These are phyloP conservation scores for Lithodes maja DNA, from an alignment of 2,888 invertebrate species.

Conservation along the genomic window DNA sequence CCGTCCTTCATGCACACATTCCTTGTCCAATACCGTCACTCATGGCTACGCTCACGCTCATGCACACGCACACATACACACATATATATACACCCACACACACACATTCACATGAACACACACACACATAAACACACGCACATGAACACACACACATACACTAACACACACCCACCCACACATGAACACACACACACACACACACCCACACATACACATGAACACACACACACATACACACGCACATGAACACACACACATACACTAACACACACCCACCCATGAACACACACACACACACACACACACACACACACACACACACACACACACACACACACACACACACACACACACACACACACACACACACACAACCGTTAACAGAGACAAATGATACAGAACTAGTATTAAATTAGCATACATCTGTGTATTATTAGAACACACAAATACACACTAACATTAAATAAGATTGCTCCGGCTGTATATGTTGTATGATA, in stretches of 20 bases:
- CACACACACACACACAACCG: constrained; percentile 19
- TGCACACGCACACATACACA: not conserved
- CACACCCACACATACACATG: not conserved
- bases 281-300: not conserved
- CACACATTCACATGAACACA: constrained; percentile 32
- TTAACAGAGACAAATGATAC: no score
- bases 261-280: not conserved
- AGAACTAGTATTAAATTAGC: no score
- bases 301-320: constrained; percentile 2
- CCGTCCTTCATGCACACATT: not conserved
- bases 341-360: constrained; percentile 36
- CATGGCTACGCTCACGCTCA: not conserved
- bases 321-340: constrained; percentile 21
- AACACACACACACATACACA: not conserved
- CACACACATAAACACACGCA: constrained; percentile 25
- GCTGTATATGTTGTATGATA: no score
- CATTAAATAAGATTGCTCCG: no score
- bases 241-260: not conserved
- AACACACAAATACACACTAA: no score
- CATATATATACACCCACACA: constrained; percentile 4
- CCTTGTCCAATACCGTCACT: not conserved
- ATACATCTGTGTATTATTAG: no score
- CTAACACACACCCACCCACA: not conserved
- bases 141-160: no score
- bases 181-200: not conserved